phyloP scores from a whole-genome alignment of 2,113 vertebrate genomes.

The Motacilla tschutschensis region DNA sequence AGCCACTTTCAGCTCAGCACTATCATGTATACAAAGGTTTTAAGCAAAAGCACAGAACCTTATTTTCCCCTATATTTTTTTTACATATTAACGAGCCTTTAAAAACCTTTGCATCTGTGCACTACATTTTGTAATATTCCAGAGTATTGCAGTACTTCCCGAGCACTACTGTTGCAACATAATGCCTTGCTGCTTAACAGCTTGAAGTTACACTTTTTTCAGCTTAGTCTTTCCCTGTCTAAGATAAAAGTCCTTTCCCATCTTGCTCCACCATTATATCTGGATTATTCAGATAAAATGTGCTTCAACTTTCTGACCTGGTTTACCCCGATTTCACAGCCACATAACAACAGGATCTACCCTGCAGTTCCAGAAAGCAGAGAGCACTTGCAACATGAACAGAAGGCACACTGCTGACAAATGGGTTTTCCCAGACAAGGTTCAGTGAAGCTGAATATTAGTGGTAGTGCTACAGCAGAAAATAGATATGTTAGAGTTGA shows the following conservation, averaged over 20 bases:
- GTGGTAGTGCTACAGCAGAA: conserved; percentile 48
- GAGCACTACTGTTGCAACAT: background rate
- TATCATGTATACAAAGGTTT: background rate
- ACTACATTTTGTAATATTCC: background rate
- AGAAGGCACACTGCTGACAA: conserved; percentile 40
- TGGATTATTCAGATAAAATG: background rate
- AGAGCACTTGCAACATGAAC: background rate
- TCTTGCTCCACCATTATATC: background rate
- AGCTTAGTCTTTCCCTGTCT: background rate
- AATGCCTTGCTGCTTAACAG: conserved; percentile 11
- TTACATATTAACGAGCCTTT: background rate
- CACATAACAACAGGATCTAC: background rate
- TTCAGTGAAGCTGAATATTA: conserved; percentile 54
- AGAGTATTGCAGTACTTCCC: background rate
- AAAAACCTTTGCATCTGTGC: conserved; percentile 8
- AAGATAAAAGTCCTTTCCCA: background rate
- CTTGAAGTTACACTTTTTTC: conserved; percentile 24
- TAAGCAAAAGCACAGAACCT: background rate
- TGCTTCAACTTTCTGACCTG: background rate
- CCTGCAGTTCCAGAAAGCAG: conserved; percentile 11
- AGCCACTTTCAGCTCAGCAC: background rate
- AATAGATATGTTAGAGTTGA: background rate
- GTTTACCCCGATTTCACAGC: conserved; percentile 11
- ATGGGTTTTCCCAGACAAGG: conserved; percentile 50
- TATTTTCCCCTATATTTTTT: background rate